Evolutionary conservation across 2,113 vertebrate genomes (phyloP).

Genomic region (Haliaeetus leucogaster): DNA sequence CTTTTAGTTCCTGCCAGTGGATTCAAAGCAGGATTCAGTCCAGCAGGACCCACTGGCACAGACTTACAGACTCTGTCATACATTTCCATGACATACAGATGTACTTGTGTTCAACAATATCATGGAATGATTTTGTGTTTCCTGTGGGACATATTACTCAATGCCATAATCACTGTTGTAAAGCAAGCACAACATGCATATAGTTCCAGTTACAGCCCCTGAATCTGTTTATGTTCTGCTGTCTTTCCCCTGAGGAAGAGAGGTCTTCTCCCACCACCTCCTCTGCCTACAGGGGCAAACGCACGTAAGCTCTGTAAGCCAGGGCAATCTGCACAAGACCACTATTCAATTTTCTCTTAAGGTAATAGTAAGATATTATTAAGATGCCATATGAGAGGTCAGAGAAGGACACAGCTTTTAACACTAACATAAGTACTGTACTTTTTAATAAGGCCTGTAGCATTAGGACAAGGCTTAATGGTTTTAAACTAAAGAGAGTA

Average conservation of each 20-base stretch:
- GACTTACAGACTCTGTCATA: background rate
- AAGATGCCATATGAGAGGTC: background rate
- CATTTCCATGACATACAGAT: background rate
- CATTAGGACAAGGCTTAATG: background rate
- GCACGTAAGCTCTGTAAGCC: background rate
- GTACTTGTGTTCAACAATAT: background rate
- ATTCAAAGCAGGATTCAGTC: background rate
- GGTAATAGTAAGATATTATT: background rate
- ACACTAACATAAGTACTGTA: background rate
- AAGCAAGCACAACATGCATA: background rate
- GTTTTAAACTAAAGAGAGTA: background rate
- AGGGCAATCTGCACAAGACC: background rate
- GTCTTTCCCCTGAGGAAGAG: background rate
- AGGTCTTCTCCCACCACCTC: background rate
- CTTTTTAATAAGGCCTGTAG: background rate
- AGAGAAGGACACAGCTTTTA: background rate
- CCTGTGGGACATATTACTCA: background rate
- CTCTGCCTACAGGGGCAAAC: background rate
- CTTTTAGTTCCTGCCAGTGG: background rate
- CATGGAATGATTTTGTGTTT: background rate
- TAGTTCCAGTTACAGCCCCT: background rate
- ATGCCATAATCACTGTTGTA: background rate
- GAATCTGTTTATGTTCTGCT: background rate
- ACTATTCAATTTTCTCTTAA: background rate
- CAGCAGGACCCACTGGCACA: background rate